Base-by-base conservation (phyloP, 2,888 invertebrate genomes). In the Drosophila prolongata region DNA sequence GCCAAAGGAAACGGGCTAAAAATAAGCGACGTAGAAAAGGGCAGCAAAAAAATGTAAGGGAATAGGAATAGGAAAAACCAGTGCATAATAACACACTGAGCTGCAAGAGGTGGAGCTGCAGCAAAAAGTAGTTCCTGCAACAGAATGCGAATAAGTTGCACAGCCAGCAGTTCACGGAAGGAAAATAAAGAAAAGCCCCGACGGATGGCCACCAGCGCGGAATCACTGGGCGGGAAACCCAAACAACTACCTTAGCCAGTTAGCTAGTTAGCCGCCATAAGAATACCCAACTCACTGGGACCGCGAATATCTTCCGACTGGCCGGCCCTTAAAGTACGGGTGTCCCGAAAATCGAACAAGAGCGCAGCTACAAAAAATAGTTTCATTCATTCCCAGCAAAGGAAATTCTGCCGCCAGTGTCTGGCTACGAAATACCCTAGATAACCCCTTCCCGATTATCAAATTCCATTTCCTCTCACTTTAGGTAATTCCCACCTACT, bases 81-180 rank as follows among this genome's bases (percentile, higher is more conserved):
- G 75, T 62, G 61, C 70, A 86, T 83, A 88, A 88, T 88, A 86
- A 86, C 89, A 82, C 87, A 86, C 86, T 70, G 64, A 80, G 58
- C 72, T 68, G 79, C 76, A 76, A 82, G 88, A 86, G 88, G 88
- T 77, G 88, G 70, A 59, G 57, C 58, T 65, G 69, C 54, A 62
- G 83, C 77, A 77, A 75, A 68, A 64, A 42, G 49, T 49, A 49
- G 65, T 27, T 64, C n/a, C 62, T 64, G 76, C 49, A 76, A 64
- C 67, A 79, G 77, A 82, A 79, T 87, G 82, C 74, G 81, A 87
- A 81, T 87, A 81, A 85, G 82, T 87, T 81, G 81, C 81, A 71
- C 76, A 79, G 75, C 74, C 81, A 74, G 79, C 70, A 70, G 34
- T 58, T 69, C 46, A 52, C 38, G 40, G 37, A 53, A 43, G 30